phyloP scores from a whole-genome alignment of 2,113 vertebrate species.

The Myanophis thanlyinensis region DNA sequence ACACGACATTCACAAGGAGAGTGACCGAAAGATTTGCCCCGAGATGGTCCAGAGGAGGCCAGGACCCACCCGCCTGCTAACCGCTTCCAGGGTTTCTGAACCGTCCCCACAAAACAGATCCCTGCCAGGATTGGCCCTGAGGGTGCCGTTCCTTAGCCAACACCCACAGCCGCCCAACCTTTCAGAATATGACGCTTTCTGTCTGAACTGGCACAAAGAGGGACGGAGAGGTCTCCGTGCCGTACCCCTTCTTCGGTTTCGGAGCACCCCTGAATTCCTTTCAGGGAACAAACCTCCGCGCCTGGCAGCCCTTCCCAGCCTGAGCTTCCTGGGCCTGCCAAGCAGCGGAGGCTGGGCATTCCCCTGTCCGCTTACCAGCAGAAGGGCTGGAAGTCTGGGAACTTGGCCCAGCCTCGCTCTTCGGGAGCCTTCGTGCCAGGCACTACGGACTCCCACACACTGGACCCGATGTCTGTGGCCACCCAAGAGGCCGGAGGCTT shows the following conservation, averaged over 20 bases:
- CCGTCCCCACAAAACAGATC: neutral
- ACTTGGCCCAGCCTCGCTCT: constrained; percentile 87
- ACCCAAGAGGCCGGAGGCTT: constrained; percentile 54
- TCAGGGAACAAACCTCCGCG: neutral
- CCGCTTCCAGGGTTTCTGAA: neutral
- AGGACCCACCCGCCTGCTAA: neutral
- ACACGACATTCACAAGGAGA: too few species aligned
- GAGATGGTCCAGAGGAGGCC: neutral
- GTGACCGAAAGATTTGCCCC: neutral
- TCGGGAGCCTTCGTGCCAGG: constrained; percentile 52
- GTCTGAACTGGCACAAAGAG: neutral
- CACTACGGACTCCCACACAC: constrained; percentile 75
- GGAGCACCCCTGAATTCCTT: neutral
- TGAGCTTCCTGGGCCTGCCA: fast-evolving
- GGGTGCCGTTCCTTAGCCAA: too few species aligned
- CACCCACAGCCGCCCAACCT: too few species aligned
- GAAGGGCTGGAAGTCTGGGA: constrained; percentile 91
- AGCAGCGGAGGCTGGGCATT: fast-evolving
- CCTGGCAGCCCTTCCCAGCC: fast-evolving
- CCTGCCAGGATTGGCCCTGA: neutral
- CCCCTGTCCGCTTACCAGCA: constrained; percentile 75
- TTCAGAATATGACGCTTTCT: neutral
- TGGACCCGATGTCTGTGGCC: constrained; percentile 72
- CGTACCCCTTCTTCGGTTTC: neutral
- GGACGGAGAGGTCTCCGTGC: neutral